Base-by-base conservation (phyloP, 1,140 invertebrate species). In the Lordiphosa collinella region DNA sequence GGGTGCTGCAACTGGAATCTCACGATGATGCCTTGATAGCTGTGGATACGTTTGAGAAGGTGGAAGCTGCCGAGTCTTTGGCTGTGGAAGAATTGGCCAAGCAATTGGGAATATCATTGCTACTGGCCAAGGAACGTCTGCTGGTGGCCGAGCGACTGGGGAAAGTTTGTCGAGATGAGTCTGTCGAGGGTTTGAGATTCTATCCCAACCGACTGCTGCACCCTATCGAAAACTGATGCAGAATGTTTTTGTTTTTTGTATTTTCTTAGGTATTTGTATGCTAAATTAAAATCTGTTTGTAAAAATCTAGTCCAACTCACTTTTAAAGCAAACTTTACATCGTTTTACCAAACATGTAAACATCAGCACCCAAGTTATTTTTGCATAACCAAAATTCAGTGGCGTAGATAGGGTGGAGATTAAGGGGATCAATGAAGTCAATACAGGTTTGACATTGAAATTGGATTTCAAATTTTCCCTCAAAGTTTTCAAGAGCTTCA, bases 131-230 rank as follows among this genome's bases (percentile, higher is more conserved):
- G 73, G 96, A 98, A 91, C 92, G 94, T 40, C 91, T 99, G 8
- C 89, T 96, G 47, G 92, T 94, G 9, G 93, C 95, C 4, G 97
- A 99, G 90, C 93, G 93, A 69, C 90, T 92, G 73, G 97, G 96
- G 1, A 91, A 93, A 71, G 92, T 95, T n/a, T 98, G 97, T 86
- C 91, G 97, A 61, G 98, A 99, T 90, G 97, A 99, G 89, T 95
- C 95, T 0, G 94, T 98, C 51, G 96, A 99, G 91, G 97, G 97
- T 34, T 90, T 99, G 18, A 91, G 94, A 71, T 99, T 99, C 90
- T 99, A 96, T 91, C 94, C 95, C 1, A 99, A 99, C 92, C 89
- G 93, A 34, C 95, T 98, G 90, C 88, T 96, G 11, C 18, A 63
- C 0, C 72, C 32, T 12, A 12, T 48, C 7, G 46, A 48, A 11